These are phyloP conservation scores for Drosophila quasianomalipes DNA, from an alignment of 2,888 invertebrate species.

Conservation along the genomic window DNA sequence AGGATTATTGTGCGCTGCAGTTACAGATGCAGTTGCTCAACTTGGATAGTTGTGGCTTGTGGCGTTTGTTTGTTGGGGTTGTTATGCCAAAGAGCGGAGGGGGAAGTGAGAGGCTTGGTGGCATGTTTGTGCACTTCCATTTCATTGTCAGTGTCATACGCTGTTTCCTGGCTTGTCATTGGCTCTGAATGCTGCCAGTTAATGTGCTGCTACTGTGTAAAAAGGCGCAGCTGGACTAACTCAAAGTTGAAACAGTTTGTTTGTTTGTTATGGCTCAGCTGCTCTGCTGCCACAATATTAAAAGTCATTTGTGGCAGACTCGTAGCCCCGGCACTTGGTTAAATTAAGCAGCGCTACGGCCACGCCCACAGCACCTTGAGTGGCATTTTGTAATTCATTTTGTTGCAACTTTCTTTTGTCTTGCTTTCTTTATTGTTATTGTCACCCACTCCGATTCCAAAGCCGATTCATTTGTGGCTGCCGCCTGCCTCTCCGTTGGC, in stretches of 20 bases:
- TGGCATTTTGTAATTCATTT: constrained; percentile 59
- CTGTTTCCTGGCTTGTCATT: constrained; percentile 57
- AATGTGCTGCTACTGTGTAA: constrained; percentile 33
- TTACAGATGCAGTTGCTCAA: constrained; percentile 47
- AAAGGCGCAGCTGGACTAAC: constrained; percentile 47
- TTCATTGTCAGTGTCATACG: constrained; percentile 80
- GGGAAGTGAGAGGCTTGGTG: constrained; percentile 1
- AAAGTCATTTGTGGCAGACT: constrained; percentile 36
- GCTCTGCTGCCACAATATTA: constrained; percentile 43
- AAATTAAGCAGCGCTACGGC: constrained; percentile 38
- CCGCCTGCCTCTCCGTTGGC: constrained; percentile 31
- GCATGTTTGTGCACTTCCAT: constrained; percentile 70
- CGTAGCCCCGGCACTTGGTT: constrained; percentile 40
- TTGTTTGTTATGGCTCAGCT: constrained; percentile 24
- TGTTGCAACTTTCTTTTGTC: constrained; percentile 52
- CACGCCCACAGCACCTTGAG: constrained; percentile 55
- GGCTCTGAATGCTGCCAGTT: constrained; percentile 65
- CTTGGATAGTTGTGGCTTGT: constrained; percentile 13
- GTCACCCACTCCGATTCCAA: constrained; percentile 23
- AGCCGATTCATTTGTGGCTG: constrained; percentile 43
- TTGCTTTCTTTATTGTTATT: constrained; percentile 15
- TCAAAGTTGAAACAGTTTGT: constrained; percentile 31
- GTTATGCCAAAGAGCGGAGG: not conserved
- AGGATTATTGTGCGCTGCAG: constrained; percentile 51
- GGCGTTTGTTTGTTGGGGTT: constrained; percentile 1